Base-by-base conservation (phyloP, 2,888 invertebrate genomes). In the Diplazon laetatorius region DNA sequence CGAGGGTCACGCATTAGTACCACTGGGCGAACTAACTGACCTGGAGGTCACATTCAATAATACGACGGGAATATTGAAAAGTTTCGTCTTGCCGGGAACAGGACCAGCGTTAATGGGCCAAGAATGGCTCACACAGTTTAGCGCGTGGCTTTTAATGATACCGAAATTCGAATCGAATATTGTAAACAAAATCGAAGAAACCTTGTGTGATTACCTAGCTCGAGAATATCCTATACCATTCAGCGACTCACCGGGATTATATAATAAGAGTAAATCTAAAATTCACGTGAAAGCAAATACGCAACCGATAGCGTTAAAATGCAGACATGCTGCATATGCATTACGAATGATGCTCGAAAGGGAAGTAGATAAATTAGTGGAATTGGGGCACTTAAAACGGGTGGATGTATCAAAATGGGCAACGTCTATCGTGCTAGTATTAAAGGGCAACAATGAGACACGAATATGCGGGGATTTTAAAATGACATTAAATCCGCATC, bases 391-490 rank as follows among this genome's bases (percentile, higher is more conserved):
- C 42, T 48, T 80, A 30, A 42, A 74, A 52, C 42, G 48, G 2
- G 76, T 81, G 0, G 74, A 79, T 18, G 18, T 50, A 5, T 71
- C 70, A 48, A 70, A 82, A 60, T 82, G 78, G 75, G 81, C 77
- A 5, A 79, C 79, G 6, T 72, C 79, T 14, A 77, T 81, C 10
- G 81, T 81, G 5, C 66, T 73, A 0, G 42, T 76, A 0, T 52
- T 65, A 1, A 82, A 82, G 48, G 70, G 73, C 8, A 74, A 82
- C 30, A 76, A 78, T 2, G 57, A 68, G 12, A 50, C 80, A 1
- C 6, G 80, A n/a, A 73, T 78, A 6, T 80, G 75, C 35, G 72
- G 62, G 2, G 30, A 80, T n/a, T 76, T 76, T 35, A 76, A 73
- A 3, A 5, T 78, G 25, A 81, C 81, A 1, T 1, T 81, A 1